Evolutionary conservation across 2,113 vertebrate species (phyloP).

Genomic region (Prolemur simus): DNA sequence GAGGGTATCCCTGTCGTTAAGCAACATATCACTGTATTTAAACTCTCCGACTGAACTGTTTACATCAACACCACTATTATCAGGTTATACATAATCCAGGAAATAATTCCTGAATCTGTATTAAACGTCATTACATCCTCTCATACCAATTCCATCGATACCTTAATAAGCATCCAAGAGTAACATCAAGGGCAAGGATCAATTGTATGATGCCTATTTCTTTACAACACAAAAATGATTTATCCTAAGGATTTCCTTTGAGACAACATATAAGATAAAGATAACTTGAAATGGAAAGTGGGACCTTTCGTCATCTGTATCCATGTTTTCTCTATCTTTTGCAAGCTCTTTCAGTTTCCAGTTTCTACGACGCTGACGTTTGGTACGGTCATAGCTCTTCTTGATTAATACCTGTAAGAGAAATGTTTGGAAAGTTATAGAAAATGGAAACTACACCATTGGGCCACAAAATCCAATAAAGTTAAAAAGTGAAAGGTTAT

Average conservation of each 20-base stretch:
- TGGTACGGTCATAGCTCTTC: slow-evolving; percentile 94
- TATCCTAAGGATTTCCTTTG: neutral
- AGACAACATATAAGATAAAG: neutral
- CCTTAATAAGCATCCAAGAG: neutral
- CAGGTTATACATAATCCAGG: neutral
- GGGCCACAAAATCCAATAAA: neutral
- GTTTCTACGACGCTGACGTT: slow-evolving; percentile 92
- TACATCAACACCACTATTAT: neutral
- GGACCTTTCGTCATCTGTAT: slow-evolving; percentile 94
- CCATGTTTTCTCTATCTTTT: slow-evolving; percentile 89
- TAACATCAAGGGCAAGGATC: neutral
- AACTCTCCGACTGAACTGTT: slow-evolving; percentile 12
- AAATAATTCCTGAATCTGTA: neutral
- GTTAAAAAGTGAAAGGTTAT: neutral
- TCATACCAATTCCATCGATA: neutral
- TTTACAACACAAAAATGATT: neutral
- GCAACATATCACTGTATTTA: neutral
- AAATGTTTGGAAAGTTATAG: neutral
- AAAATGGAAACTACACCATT: neutral
- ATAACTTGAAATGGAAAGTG: neutral
- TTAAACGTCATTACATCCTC: neutral
- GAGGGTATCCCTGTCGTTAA: neutral
- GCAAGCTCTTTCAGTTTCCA: slow-evolving; percentile 95
- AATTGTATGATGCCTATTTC: neutral
- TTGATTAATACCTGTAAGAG: slow-evolving; percentile 92